Percentiles rank a stretch among this genome's conserved stretches.
Evolutionary conservation across 2,888 invertebrate species (phyloP).

Genomic region (Hedychridium roseum): DNA sequence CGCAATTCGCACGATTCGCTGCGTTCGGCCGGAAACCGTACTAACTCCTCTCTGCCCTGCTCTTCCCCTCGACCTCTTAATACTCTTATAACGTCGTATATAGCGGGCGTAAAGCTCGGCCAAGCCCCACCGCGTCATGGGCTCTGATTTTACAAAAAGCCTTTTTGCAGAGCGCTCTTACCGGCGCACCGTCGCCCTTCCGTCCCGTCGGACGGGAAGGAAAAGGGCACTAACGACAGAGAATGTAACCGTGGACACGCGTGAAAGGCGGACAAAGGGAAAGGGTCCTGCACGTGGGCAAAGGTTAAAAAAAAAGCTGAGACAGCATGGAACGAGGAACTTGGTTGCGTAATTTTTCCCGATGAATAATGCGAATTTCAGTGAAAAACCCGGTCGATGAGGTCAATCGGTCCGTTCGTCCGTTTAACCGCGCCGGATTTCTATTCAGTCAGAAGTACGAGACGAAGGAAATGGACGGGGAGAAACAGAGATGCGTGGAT

Average conservation of each 20-base stretch:
- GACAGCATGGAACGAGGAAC: too few relatives aligned
- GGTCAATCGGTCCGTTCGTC: too few relatives aligned
- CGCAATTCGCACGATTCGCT: conserved; percentile 40
- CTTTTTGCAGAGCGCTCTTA: conserved; percentile 5
- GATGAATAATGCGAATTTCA: too few relatives aligned
- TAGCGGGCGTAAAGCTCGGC: background rate
- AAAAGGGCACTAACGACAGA: background rate
- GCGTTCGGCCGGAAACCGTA: conserved; percentile 30
- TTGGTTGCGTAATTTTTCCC: too few relatives aligned
- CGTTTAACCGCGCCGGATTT: too few relatives aligned
- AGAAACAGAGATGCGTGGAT: too few relatives aligned
- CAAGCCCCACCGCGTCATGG: conserved; percentile 5
- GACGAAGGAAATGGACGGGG: too few relatives aligned
- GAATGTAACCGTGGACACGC: background rate
- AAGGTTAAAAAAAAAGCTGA: too few relatives aligned
- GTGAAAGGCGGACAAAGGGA: background rate
- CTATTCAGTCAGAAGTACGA: too few relatives aligned
- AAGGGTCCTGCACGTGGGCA: background rate
- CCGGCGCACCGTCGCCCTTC: conserved; percentile 2
- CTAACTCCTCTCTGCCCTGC: conserved; percentile 19
- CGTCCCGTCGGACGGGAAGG: background rate
- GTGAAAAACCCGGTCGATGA: too few relatives aligned
- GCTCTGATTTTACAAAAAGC: conserved; percentile 25
- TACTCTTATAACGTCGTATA: conserved; percentile 25
- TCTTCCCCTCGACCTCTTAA: conserved; percentile 23